A percentile compares a stretch with the other conserved stretches of the same genome.
Conservation (phyloP, 2,797 vertebrate species). For the Paratrypauchen microcephalus region DNA sequence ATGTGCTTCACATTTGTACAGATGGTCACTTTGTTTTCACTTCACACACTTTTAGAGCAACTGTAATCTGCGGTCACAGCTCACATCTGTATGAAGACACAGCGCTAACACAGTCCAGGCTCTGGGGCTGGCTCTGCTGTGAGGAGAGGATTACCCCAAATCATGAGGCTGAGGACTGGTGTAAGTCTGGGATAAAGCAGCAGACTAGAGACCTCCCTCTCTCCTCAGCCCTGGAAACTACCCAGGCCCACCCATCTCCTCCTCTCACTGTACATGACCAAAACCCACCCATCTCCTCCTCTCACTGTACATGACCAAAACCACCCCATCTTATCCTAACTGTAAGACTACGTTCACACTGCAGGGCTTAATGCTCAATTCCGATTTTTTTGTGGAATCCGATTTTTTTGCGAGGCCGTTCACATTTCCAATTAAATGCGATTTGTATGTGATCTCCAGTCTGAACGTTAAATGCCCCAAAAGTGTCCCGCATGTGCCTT, state of each 20-base stretch:
- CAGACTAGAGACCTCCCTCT: slow-evolving; percentile 63
- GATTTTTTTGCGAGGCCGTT: too few relatives aligned
- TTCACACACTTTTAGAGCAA: neutral
- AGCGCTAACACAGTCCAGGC: slow-evolving; percentile 47
- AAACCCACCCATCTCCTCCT: slow-evolving; percentile 36
- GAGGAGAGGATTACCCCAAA: slow-evolving; percentile 65
- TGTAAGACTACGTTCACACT: too few relatives aligned
- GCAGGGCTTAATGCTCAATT: too few relatives aligned
- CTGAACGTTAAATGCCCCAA: too few relatives aligned
- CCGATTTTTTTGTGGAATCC: too few relatives aligned
- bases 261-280: neutral
- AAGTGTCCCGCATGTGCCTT: too few relatives aligned
- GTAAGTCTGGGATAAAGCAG: slow-evolving; percentile 67
- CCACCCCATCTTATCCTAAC: slow-evolving; percentile 33
- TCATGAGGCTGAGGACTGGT: slow-evolving; percentile 57
- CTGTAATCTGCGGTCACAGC: slow-evolving; percentile 29
- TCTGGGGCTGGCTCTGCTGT: slow-evolving; percentile 53
- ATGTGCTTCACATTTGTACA: neutral
- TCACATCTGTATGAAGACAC: slow-evolving; percentile 34
- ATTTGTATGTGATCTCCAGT: too few relatives aligned
- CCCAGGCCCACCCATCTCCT: slow-evolving; percentile 40
- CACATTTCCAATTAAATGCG: too few relatives aligned
- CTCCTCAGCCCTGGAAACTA: slow-evolving; percentile 40
- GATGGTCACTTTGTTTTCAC: slow-evolving; percentile 40
- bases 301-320: slow-evolving; percentile 18